Evolutionary conservation across 1,140 invertebrate genomes (phyloP).

Genomic region (Drosophila pandora): DNA sequence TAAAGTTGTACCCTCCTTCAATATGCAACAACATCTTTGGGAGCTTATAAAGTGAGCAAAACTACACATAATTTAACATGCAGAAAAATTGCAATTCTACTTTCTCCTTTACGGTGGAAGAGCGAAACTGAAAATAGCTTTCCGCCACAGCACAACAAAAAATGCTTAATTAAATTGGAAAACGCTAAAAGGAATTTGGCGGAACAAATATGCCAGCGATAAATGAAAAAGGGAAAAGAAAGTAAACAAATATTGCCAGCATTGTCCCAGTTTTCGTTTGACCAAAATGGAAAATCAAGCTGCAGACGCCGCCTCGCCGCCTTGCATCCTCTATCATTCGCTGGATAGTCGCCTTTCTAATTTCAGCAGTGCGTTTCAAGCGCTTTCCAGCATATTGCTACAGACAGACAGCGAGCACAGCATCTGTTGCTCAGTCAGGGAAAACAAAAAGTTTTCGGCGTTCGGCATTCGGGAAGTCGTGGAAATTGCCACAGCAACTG

Average conservation of each 20-base stretch:
- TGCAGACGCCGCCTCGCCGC: conserved; percentile 41
- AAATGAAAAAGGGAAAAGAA: conserved; percentile 17
- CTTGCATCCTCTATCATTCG: background rate
- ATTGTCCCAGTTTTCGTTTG: conserved; percentile 54
- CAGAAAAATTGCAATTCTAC: conserved; percentile 46
- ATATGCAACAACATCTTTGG: conserved; percentile 62
- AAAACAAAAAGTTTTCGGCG: conserved; percentile 30
- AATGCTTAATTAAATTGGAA: conserved; percentile 73
- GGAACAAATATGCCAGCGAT: background rate
- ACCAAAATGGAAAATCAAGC: conserved; percentile 64
- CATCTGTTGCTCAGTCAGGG: conserved; percentile 66
- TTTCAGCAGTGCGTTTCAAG: conserved; percentile 40
- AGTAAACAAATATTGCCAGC: conserved; percentile 63
- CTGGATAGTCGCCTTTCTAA: conserved; percentile 54
- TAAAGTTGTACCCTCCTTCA: conserved; percentile 1
- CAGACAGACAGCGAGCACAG: conserved; percentile 41
- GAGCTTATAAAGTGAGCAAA: conserved; percentile 23
- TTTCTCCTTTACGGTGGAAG: conserved; percentile 25
- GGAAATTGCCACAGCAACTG: conserved; percentile 42
- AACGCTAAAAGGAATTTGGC: conserved; percentile 11
- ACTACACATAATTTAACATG: conserved; percentile 50
- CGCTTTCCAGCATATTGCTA: conserved; percentile 56
- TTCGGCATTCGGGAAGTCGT: conserved; percentile 16
- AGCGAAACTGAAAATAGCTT: conserved; percentile 27
- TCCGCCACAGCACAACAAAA: conserved; percentile 27